phyloP scores from a whole-genome alignment of 2,888 invertebrate species.

The Acleris emargana region DNA sequence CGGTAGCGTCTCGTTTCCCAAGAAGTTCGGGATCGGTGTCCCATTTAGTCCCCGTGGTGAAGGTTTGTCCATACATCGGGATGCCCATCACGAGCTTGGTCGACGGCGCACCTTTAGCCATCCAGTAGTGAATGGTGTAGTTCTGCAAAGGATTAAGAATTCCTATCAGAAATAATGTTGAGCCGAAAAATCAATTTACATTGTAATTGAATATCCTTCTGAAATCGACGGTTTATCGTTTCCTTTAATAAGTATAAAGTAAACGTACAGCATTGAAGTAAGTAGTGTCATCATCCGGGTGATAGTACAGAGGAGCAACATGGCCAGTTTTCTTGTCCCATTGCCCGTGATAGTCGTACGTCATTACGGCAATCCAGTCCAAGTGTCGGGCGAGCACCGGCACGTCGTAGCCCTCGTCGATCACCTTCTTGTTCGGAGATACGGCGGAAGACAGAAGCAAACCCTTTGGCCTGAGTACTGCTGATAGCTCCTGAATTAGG shows the following conservation, averaged over 20 bases:
- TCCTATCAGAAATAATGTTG: no score
- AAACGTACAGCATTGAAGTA: constrained; percentile 91
- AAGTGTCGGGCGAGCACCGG: constrained; percentile 88
- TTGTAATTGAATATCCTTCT: no score
- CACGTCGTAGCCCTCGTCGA: constrained; percentile 94
- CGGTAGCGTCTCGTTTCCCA: constrained; percentile 83
- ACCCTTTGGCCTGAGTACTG: constrained; percentile 86
- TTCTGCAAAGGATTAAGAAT: constrained; percentile 84
- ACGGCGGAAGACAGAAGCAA: constrained; percentile 92
- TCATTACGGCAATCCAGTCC: constrained; percentile 97
- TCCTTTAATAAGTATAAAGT: no score
- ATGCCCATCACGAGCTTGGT: constrained; percentile 94
- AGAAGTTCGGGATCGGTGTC: constrained; percentile 55
- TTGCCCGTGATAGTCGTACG: constrained; percentile 95
- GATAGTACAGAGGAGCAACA: constrained; percentile 92
- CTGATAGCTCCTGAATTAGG: constrained; percentile 88
- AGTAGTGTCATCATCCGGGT: constrained; percentile 91
- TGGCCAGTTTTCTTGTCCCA: constrained; percentile 97
- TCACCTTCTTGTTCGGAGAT: constrained; percentile 93
- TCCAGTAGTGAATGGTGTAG: constrained; percentile 95
- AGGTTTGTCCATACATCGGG: constrained; percentile 95
- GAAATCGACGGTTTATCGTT: no score
- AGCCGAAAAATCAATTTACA: no score
- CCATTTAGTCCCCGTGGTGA: constrained; percentile 78
- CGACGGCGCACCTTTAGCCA: constrained; percentile 91